Base-by-base conservation (phyloP, 2,888 invertebrate genomes). In the Dryomyza anilis region DNA sequence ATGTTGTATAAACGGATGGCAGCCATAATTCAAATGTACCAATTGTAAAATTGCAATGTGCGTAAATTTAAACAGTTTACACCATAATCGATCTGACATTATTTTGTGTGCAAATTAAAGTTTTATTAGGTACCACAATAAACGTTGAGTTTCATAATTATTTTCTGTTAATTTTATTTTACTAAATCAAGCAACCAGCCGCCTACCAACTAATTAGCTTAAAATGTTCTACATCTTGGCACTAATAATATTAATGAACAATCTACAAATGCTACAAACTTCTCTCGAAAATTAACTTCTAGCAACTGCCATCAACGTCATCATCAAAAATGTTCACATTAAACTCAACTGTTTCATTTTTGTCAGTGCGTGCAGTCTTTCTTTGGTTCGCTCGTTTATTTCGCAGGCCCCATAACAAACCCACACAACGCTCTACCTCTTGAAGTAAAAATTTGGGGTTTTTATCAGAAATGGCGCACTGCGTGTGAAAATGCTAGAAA, bases 271-370 rank as follows among this genome's bases (percentile, higher is more conserved):
- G 55, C 36, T 55, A n/a, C 25, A 39, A 56, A 56, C 56, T 56
- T 56, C 43, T 19, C 39, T 10, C 23, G 23, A 21, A 36, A 55
- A 56, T 56, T 56, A 56, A 43, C 56, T 43, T 39, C 56, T 25
- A 25, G 27, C 39, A 43, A 45, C 27, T 23, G 50, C 60, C 63
- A 56, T 46, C 45, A 21, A n/a, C 53, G 60, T 45, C 63, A 46
- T 33, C 59, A 59, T 64, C 63, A 65, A 65, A 56, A 25, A 23
- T 56, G 39, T 43, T 43, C 39, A 30, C 56, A 56, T 56, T 64
- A 67, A 64, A 63, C 62, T 65, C 65, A 67, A 67, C 67, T 67
- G 64, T 50, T 67, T 64, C 59, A 61, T 50, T n/a, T n/a, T n/a
- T n/a, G n/a, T n/a, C n/a, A n/a, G n/a, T n/a, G n/a, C n/a, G n/a